Conservation (phyloP, 2,113 vertebrate genomes). For the Leptosomus discolor region DNA sequence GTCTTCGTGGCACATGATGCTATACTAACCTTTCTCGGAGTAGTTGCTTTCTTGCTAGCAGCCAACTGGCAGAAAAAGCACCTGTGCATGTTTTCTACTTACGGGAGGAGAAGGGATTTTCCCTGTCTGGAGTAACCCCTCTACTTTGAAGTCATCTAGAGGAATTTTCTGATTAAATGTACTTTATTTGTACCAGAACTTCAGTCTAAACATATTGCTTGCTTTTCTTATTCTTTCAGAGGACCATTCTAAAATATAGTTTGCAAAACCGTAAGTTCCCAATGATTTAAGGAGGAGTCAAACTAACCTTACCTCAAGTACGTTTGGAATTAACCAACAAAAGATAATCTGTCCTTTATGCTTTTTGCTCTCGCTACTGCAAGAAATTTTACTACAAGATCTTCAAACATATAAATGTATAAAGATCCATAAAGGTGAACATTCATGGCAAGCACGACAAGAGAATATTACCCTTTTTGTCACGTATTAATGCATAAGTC, state of each 20-base stretch:
- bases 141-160: background rate
- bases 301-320: background rate
- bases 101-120: background rate
- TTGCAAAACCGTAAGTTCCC: background rate
- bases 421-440: background rate
- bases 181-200: background rate
- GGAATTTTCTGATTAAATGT: background rate
- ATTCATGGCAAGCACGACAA: background rate
- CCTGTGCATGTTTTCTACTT: background rate
- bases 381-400: background rate
- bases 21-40: background rate
- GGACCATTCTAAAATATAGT: background rate
- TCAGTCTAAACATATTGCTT: background rate
- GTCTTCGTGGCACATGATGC: background rate
- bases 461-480: background rate
- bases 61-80: background rate
- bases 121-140: background rate
- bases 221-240: background rate
- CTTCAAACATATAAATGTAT: background rate
- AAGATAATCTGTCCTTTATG: background rate
- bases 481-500: background rate
- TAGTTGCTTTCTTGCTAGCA: background rate
- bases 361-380: background rate
- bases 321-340: background rate
- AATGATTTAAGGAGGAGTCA: background rate